Percentiles rank a stretch among this genome's conserved stretches.
Conservation (phyloP, 2,797 vertebrate genomes). For the Graptemys geographica region DNA sequence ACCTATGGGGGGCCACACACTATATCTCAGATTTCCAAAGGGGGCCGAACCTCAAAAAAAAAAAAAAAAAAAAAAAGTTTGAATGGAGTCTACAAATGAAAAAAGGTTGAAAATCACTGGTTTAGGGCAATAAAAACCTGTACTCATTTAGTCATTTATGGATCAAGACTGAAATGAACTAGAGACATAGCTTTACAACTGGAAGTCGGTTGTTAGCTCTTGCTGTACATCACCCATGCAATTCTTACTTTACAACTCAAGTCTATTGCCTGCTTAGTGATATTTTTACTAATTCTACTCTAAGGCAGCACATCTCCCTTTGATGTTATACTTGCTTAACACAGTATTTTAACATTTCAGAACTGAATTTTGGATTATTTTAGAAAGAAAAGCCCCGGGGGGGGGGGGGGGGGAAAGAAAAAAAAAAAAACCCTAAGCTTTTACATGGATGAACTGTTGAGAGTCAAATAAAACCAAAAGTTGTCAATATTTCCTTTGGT, state of each 20-base stretch:
- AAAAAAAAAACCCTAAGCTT: background rate
- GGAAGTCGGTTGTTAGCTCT: background rate
- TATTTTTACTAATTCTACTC: background rate
- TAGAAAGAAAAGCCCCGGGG: background rate
- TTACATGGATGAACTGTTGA: background rate
- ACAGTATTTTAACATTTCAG: background rate
- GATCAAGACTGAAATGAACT: background rate
- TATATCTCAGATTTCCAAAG: too few species aligned
- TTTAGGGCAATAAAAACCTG: background rate
- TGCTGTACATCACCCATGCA: background rate
- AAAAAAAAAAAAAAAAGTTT: too few species aligned
- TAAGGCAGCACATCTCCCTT: background rate
- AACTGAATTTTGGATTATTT: background rate
- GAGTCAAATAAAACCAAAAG: background rate
- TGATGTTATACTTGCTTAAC: background rate
- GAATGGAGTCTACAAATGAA: too few species aligned
- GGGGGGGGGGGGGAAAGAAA: too few species aligned
- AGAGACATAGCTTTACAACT: background rate
- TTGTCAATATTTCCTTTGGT: background rate
- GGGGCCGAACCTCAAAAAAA: too few species aligned
- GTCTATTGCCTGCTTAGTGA: background rate
- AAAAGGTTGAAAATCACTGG: background rate
- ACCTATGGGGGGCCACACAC: too few species aligned
- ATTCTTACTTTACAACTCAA: background rate
- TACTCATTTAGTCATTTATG: background rate